Evolutionary conservation across 2,888 invertebrate species (phyloP), one percentile per base, ranked within the genome.

Genomic region (Quadroppia sp.): DNA sequence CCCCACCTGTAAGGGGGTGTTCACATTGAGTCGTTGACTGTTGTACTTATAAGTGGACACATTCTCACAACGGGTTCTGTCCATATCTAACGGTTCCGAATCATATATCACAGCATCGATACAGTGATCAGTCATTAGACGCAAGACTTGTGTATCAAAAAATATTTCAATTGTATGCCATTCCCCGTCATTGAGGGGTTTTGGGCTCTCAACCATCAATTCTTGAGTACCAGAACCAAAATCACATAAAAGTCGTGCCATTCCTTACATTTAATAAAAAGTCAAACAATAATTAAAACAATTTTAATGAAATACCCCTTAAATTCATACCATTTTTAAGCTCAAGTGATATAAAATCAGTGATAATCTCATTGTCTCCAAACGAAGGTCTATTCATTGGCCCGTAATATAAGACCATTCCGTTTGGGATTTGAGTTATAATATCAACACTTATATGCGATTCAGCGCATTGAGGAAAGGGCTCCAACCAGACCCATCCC

Each of bases 1-100:
- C 73, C 98, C 98, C 74, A 99, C 87, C 85, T 97, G 96, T 72
- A 98, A 84, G 0, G 95, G 94, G 0, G 94, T 89, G 83, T 96
- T 95, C 0, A 97, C 93, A 83, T 97, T 97, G 72, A 97, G 86
- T 82, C 94, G 95, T 83, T 94, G 94, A 82, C 91, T 94, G 83
- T 94, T 94, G 0, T 94, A 94, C 3, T 94, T 94, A 25, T 75
- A 76, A 13, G 50, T n/a, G 2, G 96, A 92, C 17, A 87, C 88
- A 0, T 92, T 92, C 84, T 94, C 93, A 82, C 96, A 97, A 17
- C 89, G 89, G 59, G 89, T 88, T 79, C 91, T 90, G 81, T 95
- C 92, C 80, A 94, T 92, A 80, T 90, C 23, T 25, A 92, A 91
- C 2, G 91, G 89, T 25, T 77, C 75, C 0, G 59, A 20, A 45